Evolutionary conservation across 2,113 vertebrate genomes (phyloP), one percentile per base, ranked within the genome.

Genomic region (Neolamprologus kungweensis): DNA sequence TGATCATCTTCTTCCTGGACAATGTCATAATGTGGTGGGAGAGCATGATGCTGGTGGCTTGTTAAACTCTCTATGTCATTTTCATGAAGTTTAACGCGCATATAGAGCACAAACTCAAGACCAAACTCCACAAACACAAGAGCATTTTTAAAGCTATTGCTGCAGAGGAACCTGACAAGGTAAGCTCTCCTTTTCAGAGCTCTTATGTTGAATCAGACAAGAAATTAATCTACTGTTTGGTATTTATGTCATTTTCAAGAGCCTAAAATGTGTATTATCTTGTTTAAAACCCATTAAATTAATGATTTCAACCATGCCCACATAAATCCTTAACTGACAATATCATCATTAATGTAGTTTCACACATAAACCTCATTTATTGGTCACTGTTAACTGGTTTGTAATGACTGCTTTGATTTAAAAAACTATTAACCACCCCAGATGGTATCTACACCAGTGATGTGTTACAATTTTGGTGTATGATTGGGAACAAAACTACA

Each of bases 281-380:
- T 60, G 26, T 31, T 47, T n/a, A 16, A 53, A 14, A 83, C 16
- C 45, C 37, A 42, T 17, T 37, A 31, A 17, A 97, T 65, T 97
- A 97, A 83, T 8, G 16, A 23, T 26, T 71, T 28, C 5, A 23
- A 28, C 31, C 2, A 3, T 80, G 94, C 96, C 98, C 92, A 95
- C 33, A 80, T 13, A 26, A 35, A 28, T 16, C 12, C 14, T 37
- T 37, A 40, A 55, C 51, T 55, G 28, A 80, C 47, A 54, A 0
- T 35, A 21, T 53, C 10, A 35, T 54, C 17, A 53, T 21, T 9
- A 80, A 51, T 33, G 12, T 71, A 42, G 65, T 42, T 71, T 71
- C 12, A 16, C 7, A 71, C 37, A 16, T 6, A 71, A 71, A 42
- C 12, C n/a, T 42, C 12, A 71, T 21, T 71, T 71, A 71, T 23